phyloP scores from a whole-genome alignment of 2,797 vertebrate species.

The Poecilia wingei region DNA sequence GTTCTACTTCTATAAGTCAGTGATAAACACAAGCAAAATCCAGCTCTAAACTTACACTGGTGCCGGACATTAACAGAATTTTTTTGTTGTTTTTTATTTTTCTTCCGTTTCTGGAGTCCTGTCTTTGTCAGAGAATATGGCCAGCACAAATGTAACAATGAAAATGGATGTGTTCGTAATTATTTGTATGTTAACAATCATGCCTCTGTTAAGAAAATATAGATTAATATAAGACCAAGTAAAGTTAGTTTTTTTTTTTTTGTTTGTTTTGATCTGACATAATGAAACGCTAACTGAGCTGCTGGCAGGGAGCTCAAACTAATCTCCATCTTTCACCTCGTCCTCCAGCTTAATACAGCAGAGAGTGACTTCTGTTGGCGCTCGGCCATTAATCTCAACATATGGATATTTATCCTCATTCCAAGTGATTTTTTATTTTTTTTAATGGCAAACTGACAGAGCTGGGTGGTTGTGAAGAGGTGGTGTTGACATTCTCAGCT shows the following conservation, averaged over 20 bases:
- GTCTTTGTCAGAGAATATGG: slow-evolving; percentile 38
- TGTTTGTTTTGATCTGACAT: slow-evolving; percentile 46
- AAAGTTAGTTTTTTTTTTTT: slow-evolving; percentile 55
- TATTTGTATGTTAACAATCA: slow-evolving; percentile 60
- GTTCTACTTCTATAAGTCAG: slow-evolving; percentile 1
- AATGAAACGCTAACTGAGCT: slow-evolving; percentile 45
- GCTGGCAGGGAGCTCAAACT: slow-evolving; percentile 38
- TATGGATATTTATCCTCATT: slow-evolving; percentile 31
- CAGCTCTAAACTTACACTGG: slow-evolving; percentile 40
- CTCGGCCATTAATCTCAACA: slow-evolving; percentile 29
- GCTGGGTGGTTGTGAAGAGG: slow-evolving; percentile 29
- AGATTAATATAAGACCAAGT: slow-evolving; percentile 67
- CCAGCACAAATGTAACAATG: slow-evolving; percentile 52
- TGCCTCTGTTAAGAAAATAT: slow-evolving; percentile 53
- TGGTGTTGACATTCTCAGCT: slow-evolving; percentile 26
- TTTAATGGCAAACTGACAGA: slow-evolving; percentile 43
- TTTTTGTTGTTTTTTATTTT: slow-evolving; percentile 40
- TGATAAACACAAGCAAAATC: slow-evolving; percentile 36
- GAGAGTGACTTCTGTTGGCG: slow-evolving; percentile 38
- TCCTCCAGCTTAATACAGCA: slow-evolving; percentile 29
- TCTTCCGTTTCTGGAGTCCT: slow-evolving; percentile 41
- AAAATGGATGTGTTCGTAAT: slow-evolving; percentile 35
- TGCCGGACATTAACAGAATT: slow-evolving; percentile 61
- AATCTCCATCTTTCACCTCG: slow-evolving; percentile 30
- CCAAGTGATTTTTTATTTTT: slow-evolving; percentile 37